phyloP scores from a whole-genome alignment of 2,113 vertebrate species.

The Ammodytes marinus region DNA sequence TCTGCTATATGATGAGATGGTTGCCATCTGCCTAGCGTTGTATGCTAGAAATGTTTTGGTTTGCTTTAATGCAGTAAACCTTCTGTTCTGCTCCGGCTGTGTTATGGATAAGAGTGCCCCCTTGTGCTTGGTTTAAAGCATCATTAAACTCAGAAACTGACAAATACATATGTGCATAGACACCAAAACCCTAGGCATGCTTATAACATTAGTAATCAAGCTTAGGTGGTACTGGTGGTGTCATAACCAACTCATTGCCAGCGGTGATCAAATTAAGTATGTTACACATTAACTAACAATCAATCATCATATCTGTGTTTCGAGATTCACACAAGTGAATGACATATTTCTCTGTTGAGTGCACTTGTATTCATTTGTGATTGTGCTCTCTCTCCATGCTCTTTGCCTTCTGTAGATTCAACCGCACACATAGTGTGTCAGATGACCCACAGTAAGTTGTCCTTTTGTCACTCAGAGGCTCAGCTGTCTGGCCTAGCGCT shows the following conservation, averaged over 20 bases:
- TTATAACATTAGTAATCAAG: background rate
- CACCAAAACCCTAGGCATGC: background rate
- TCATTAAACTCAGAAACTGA: conserved; percentile 19
- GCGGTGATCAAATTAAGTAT: conserved; percentile 2
- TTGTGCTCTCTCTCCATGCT: conserved; percentile 70
- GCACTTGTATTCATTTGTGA: conserved; percentile 59
- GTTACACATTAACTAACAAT: background rate
- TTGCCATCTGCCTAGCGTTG: conserved; percentile 22
- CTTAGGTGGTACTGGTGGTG: background rate
- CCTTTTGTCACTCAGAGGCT: conserved; percentile 13
- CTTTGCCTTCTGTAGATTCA: conserved; percentile 92
- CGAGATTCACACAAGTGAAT: conserved; percentile 15
- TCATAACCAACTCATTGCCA: conserved; percentile 6
- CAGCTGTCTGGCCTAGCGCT: conserved; percentile 20
- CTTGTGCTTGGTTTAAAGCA: conserved; percentile 60
- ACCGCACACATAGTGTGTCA: conserved; percentile 92
- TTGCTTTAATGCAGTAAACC: conserved; percentile 37
- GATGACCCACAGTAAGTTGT: conserved; percentile 95
- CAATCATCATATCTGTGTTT: conserved; percentile 1
- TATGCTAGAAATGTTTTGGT: conserved; percentile 16
- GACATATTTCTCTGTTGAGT: conserved; percentile 12
- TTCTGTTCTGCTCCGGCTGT: conserved; percentile 20
- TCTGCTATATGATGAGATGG: conserved; percentile 26
- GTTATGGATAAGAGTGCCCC: conserved; percentile 65
- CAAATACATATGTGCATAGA: conserved; percentile 9